Evolutionary conservation across 2,797 vertebrate genomes (phyloP), one percentile per base, ranked within the genome.

Genomic region (Coluber constrictor): DNA sequence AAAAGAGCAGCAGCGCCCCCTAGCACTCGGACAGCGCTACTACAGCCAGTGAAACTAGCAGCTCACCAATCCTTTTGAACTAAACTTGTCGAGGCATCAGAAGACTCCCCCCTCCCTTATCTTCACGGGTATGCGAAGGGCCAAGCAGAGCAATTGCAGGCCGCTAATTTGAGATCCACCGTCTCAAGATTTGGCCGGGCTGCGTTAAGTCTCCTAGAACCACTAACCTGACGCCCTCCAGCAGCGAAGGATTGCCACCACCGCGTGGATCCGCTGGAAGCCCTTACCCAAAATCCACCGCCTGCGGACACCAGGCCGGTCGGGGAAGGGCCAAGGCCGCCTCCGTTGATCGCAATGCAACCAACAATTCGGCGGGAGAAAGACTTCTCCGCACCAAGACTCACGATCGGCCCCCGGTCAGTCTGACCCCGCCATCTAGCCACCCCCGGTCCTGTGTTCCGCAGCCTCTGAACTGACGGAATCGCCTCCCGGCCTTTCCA

Each of bases 1-100:
- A 98, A 92, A 97, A 90, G 29, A 74, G 11, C 54, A n/a, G 25
- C 11, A 61, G 4, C 87, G 16, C 90, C 93, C 92, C 87, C 93
- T 93, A 56, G 37, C 20, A n/a, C 25, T 37, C 87, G 0, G 57
- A 63, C 2, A 43, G 55, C 9, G 1, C n/a, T n/a, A 12, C 47
- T 83, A 70, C 92, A 61, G 37, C 6, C 3, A 79, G 13, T 16
- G 5, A 57, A 12, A 8, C 25, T 12, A 51, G 27, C 61, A 15
- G 9, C 51, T 32, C 88, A 3, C 88, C 23, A 5, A 16, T 0
- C 15, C 16, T 37, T 18, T n/a, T 13, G 15, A 23, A 54, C 23
- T 11, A 15, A 10, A 56, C 57, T 13, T 12, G 12, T 9, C n/a
- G 32, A 23, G 25, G 13, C 74, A 25, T 23, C 37, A 5, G 74